A percentile compares a stretch with the other conserved stretches of the same genome.
phyloP scores from a whole-genome alignment of 2,113 vertebrate species.

The Rhinopithecus roxellana region DNA sequence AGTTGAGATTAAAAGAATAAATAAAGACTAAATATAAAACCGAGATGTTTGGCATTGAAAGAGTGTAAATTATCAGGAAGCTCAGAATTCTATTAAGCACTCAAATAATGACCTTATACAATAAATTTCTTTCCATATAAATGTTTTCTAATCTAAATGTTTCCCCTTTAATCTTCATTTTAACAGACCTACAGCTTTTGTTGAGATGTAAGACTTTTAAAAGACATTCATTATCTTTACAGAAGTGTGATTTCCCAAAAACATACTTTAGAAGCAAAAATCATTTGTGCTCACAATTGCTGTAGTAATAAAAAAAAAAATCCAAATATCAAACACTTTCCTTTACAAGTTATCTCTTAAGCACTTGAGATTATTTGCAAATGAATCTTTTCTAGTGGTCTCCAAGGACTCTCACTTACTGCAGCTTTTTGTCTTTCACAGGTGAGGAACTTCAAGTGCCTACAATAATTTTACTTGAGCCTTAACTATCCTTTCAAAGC shows the following conservation, averaged over 20 bases:
- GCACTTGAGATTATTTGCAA: slow-evolving; percentile 43
- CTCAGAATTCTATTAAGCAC: not conserved
- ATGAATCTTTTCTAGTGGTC: slow-evolving; percentile 27
- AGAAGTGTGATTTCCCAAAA: not conserved
- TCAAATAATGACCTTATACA: not conserved
- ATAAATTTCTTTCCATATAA: not conserved
- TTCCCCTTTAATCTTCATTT: not conserved
- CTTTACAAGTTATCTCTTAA: not conserved
- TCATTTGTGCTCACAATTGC: not conserved
- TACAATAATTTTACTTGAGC: slow-evolving; percentile 25
- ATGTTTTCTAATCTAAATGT: not conserved
- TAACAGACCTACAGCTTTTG: not conserved
- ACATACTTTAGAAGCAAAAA: not conserved
- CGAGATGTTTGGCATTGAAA: not conserved
- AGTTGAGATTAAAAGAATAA: not conserved
- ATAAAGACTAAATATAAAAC: not conserved
- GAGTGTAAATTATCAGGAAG: not conserved
- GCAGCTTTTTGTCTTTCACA: slow-evolving; percentile 68
- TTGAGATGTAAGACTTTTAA: not conserved
- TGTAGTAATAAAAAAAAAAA: not conserved
- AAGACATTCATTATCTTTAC: not conserved
- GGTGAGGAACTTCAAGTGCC: slow-evolving; percentile 54
- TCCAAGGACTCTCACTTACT: not conserved
- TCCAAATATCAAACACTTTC: not conserved
- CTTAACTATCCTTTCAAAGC: slow-evolving; percentile 48